These are phyloP conservation scores for Oceanites oceanicus DNA, from an alignment of 2,113 vertebrate species.

Conservation along the genomic window DNA sequence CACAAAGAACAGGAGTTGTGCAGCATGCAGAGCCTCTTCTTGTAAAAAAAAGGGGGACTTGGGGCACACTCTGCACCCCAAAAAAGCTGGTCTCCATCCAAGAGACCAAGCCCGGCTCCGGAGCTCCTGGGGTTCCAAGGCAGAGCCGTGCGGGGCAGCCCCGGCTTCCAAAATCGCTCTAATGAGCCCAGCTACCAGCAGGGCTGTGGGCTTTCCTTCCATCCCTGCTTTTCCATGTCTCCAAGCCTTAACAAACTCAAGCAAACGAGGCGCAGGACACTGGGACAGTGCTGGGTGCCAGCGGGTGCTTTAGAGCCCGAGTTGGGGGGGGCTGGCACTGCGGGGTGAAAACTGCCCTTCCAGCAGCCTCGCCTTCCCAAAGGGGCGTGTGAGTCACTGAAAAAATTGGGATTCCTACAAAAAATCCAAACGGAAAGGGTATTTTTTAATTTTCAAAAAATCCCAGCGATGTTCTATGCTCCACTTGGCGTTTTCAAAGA, in stretches of 20 bases:
- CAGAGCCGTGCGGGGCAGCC: background rate
- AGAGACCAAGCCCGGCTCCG: background rate
- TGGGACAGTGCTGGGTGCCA: background rate
- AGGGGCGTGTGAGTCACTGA: accelerated
- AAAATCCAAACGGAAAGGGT: accelerated
- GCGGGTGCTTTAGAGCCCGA: too few relatives aligned
- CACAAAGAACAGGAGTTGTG: background rate
- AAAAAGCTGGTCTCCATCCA: background rate
- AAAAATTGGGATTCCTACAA: background rate
- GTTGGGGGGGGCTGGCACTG: background rate
- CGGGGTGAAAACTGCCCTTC: too few relatives aligned
- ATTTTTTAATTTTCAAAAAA: too few relatives aligned
- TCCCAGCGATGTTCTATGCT: accelerated
- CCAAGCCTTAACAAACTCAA: accelerated
- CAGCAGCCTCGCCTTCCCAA: background rate
- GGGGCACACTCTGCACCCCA: background rate
- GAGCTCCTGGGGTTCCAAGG: background rate
- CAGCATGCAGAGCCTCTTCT: background rate
- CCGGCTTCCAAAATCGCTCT: background rate
- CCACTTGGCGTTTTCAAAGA: accelerated
- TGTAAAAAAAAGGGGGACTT: accelerated
- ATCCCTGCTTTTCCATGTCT: background rate
- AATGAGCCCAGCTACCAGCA: accelerated
- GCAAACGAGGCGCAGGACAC: accelerated
- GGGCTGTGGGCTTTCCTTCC: background rate